Evolutionary conservation across 2,797 vertebrate genomes (phyloP).

Genomic region (Urocyon cinereoargenteus): DNA sequence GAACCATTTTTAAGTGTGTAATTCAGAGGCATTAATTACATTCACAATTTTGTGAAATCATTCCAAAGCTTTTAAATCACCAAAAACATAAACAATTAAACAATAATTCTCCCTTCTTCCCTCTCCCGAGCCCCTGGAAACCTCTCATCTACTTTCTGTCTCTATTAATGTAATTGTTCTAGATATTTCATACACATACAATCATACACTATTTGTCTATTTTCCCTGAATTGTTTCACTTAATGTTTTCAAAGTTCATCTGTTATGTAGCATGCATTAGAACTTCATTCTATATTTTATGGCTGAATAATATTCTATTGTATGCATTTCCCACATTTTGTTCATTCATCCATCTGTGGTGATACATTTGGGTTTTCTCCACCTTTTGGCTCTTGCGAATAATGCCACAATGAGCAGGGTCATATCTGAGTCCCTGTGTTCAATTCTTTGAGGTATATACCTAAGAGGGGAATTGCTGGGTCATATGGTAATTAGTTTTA

Average conservation of each 20-base stretch:
- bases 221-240: not conserved
- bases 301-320: not conserved
- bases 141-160: not conserved
- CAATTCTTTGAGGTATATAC: not conserved
- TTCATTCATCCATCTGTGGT: not conserved
- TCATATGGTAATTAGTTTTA: not conserved
- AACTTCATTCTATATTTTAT: not conserved
- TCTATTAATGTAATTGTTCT: not conserved
- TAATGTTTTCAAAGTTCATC: not conserved
- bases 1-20: not conserved
- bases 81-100: not conserved
- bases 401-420: not conserved
- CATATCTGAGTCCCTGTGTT: not conserved
- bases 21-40: not conserved
- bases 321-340: not conserved
- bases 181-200: not conserved
- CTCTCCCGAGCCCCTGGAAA: not conserved
- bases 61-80: not conserved
- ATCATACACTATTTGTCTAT: not conserved
- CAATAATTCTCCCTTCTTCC: not conserved
- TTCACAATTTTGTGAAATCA: not conserved
- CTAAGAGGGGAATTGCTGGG: not conserved
- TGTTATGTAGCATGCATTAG: not conserved
- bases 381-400: not conserved
- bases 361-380: not conserved